Evolutionary conservation across 2,888 invertebrate species (phyloP).

Genomic region (Atherix ibis): DNA sequence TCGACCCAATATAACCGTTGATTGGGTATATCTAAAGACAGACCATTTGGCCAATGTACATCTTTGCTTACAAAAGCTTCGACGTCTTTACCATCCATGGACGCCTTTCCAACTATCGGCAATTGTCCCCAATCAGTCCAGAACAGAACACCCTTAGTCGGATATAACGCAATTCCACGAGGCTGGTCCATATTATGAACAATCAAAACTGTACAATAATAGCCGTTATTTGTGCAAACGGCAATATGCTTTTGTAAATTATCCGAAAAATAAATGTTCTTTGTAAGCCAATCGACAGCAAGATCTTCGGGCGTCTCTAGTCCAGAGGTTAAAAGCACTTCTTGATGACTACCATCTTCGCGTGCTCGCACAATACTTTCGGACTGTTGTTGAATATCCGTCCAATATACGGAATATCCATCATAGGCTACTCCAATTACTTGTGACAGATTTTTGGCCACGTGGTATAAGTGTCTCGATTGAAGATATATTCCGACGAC

Average conservation of each 20-base stretch:
- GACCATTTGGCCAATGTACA: constrained; percentile 67
- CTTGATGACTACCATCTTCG: constrained; percentile 42
- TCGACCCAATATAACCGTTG: constrained; percentile 81
- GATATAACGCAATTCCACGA: constrained; percentile 52
- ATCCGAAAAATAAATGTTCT: constrained; percentile 72
- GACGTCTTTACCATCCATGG: constrained; percentile 68
- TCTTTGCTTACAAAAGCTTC: constrained; percentile 44
- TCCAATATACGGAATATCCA: constrained; percentile 59
- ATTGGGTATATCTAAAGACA: constrained; percentile 66
- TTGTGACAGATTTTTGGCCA: constrained; percentile 38
- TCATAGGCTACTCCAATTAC: constrained; percentile 53
- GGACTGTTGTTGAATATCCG: constrained; percentile 50
- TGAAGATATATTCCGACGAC: constrained; percentile 47
- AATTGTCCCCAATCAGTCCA: constrained; percentile 79
- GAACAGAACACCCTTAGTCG: constrained; percentile 61
- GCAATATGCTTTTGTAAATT: constrained; percentile 51
- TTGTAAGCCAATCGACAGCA: constrained; percentile 61
- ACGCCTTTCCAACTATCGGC: constrained; percentile 58
- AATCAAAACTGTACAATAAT: constrained; percentile 46
- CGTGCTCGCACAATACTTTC: constrained; percentile 52
- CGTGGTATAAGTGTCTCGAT: constrained; percentile 30
- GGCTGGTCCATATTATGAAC: constrained; percentile 47
- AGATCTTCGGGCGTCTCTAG: constrained; percentile 58
- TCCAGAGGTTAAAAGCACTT: constrained; percentile 47
- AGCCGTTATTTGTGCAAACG: constrained; percentile 54